Evolutionary conservation across 1,140 invertebrate genomes (phyloP).

Genomic region (Drosophila melanogaster): Release_6_plus_ISO1_MT NC_004354.4:9887001-9887500

Average conservation of each 20-base stretch:
- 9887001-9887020: background rate
- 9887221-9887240: conserved; percentile 46
- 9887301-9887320: conserved; percentile 47
- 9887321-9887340: conserved; percentile 61
- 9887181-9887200: conserved; percentile 16
- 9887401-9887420: conserved; percentile 6
- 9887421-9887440: conserved; percentile 77
- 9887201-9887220: conserved; percentile 19
- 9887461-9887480: conserved; percentile 82
- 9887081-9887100: conserved; percentile 4
- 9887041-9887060: too few species aligned
- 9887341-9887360: conserved; percentile 3
- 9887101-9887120: background rate
- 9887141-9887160: conserved; percentile 19
- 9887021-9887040: too few species aligned
- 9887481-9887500: conserved; percentile 84
- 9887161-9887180: conserved; percentile 40
- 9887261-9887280: conserved; percentile 41
- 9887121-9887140: conserved; percentile 13
- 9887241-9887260: conserved; percentile 34
- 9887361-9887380: too few species aligned
- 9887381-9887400: background rate
- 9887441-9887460: conserved; percentile 75
- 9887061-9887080: background rate
- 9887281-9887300: conserved; percentile 35